Base-by-base conservation (phyloP, 2,113 vertebrate genomes). In the Spea multiplicata region DNA sequence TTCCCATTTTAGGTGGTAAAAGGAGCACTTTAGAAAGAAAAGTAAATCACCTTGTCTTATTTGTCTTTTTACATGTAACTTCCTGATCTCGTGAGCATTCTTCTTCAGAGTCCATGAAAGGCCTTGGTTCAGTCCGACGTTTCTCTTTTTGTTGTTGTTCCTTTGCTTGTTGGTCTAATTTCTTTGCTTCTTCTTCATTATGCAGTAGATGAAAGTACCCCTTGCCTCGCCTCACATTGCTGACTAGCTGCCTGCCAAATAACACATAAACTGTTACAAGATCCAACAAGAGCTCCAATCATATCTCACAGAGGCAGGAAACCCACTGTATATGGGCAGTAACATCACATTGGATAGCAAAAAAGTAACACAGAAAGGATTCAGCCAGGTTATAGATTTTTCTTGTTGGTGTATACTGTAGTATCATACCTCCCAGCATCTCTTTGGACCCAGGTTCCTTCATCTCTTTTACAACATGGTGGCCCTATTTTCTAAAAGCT, bases 171-270 rank as follows among this genome's bases (percentile, higher is more conserved):
- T 74, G 80, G 0, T 65, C 46, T 2, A 48, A 82, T 77, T 84
- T 83, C 65, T 86, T 88, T 76, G 87, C 73, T 9, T 79, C 47
- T 0, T 82, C 88, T 69, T 93, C 90, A 74, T 88, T 86, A 79
- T 50, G 85, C 61, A 94, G 85, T 0, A 88, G 80, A 45, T 76
- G 59, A 17, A 93, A 93, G 74, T 88, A 92, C 0, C 88, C 86
- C 0, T 81, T 82, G 5, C 92, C 88, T n/a, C 52, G 74, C 76
- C 88, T 91, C 82, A 93, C 87, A 0, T 81, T 88, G 2, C 17
- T 85, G 46, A 92, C 75, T 67, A 94, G 82, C 46, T 47, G 66
- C 74, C 93, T 95, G 82, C 13, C 71, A 80, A 84, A 84, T 69
- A 49, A 78, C 13, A 44, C 6, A 67, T 0, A 66, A 7, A 10